phyloP scores from a whole-genome alignment of 2,113 vertebrate genomes.

The Scophthalmus maximus region DNA sequence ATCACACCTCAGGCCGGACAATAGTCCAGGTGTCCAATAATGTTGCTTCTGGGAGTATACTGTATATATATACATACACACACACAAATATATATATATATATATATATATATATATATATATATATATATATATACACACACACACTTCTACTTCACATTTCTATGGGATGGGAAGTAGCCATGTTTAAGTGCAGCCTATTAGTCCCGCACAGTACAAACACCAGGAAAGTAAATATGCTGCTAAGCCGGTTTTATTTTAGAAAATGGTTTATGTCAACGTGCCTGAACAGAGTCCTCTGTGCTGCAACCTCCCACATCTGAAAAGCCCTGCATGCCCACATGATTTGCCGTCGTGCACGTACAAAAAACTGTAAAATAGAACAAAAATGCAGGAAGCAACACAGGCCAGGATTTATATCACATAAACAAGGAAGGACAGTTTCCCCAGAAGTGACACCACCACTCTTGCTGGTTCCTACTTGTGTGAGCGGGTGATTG shows the following conservation, averaged over 20 bases:
- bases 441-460: neutral
- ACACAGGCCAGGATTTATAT: neutral
- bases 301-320: slow-evolving; percentile 3
- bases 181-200: neutral
- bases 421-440: neutral
- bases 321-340: neutral
- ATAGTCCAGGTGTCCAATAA: neutral
- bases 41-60: neutral
- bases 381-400: slow-evolving; percentile 5
- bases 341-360: neutral
- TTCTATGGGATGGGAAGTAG: neutral
- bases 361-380: slow-evolving; percentile 4
- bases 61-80: too few species aligned
- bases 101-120: too few species aligned
- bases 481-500: slow-evolving; percentile 40
- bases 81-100: too few species aligned
- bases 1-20: neutral
- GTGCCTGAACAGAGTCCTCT: slow-evolving; percentile 52
- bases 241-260: slow-evolving; percentile 7
- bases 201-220: slow-evolving; percentile 9
- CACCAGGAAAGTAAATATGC: slow-evolving; percentile 16
- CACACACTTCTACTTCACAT: neutral
- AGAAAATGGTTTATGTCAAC: slow-evolving; percentile 7
- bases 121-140: too few species aligned
- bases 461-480: slow-evolving; percentile 43